These are phyloP conservation scores for Lamproptera curius DNA, from an alignment of 2,888 invertebrate genomes.

Conservation along the genomic window DNA sequence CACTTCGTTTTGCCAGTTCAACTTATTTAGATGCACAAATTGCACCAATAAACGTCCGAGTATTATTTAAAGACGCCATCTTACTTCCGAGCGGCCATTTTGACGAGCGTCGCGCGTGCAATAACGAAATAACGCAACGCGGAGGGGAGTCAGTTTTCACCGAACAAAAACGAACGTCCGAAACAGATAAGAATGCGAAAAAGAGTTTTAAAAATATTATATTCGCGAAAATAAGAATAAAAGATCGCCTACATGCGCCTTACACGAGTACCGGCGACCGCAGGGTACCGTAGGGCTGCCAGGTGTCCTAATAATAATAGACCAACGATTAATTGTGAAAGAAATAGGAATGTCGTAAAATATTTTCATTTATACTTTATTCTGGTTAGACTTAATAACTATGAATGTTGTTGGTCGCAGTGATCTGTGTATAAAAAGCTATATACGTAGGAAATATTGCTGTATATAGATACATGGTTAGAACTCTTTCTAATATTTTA, in stretches of 20 bases:
- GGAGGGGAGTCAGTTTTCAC: slow-evolving; percentile 24
- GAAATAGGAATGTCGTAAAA: no score
- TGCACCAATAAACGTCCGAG: slow-evolving; percentile 19
- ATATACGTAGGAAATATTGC: no score
- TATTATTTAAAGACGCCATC: slow-evolving; percentile 11
- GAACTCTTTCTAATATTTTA: no score
- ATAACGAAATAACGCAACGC: slow-evolving; percentile 24
- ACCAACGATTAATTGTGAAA: no score
- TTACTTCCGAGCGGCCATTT: slow-evolving; percentile 13
- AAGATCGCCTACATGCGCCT: slow-evolving; percentile 35
- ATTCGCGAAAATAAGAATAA: slow-evolving; percentile 48
- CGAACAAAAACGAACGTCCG: slow-evolving; percentile 32
- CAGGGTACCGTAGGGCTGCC: slow-evolving; percentile 38
- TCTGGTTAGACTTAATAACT: no score
- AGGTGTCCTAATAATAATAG: no score
- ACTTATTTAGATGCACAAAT: slow-evolving; percentile 10
- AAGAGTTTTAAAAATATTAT: slow-evolving; percentile 48
- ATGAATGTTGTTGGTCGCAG: no score
- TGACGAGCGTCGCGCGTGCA: slow-evolving; percentile 5
- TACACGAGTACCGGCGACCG: slow-evolving; percentile 49
- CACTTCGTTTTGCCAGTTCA: not conserved
- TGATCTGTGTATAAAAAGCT: no score
- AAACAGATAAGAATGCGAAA: slow-evolving; percentile 50
- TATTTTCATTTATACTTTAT: no score
- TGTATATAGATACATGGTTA: no score